These are phyloP conservation scores for Gymnoscopelus microlampas DNA, from an alignment of 2,797 vertebrate species.

Conservation along the genomic window DNA sequence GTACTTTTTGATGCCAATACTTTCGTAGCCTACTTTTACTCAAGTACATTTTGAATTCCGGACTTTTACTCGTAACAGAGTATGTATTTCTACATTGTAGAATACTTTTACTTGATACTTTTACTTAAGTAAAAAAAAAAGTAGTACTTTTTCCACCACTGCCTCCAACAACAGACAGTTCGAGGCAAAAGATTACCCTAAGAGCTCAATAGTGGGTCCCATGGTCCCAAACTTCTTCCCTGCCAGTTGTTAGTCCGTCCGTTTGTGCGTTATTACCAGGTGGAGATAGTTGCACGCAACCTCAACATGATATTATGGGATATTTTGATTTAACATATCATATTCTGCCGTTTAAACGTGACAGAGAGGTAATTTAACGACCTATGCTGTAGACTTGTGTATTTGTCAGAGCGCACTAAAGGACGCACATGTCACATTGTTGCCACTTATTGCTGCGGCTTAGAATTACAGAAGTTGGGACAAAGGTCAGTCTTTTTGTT, in stretches of 20 bases:
- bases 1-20: too few species aligned
- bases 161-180: too few species aligned
- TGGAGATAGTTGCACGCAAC: not conserved
- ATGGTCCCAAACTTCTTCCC: not conserved
- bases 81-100: too few species aligned
- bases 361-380: not conserved
- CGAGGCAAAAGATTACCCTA: too few species aligned
- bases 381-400: not conserved
- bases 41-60: too few species aligned
- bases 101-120: too few species aligned
- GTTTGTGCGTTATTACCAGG: constrained; percentile 19
- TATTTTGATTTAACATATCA: not conserved
- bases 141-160: too few species aligned
- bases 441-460: not conserved
- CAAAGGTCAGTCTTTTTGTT: not conserved
- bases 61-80: too few species aligned
- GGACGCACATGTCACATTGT: constrained; percentile 39
- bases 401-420: too few species aligned
- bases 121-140: too few species aligned
- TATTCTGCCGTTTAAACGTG: rapidly evolving
- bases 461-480: not conserved
- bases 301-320: not conserved
- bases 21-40: too few species aligned
- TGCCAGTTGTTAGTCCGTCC: constrained; percentile 19
- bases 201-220: too few species aligned